A percentile compares a stretch with the other conserved stretches of the same genome.
Evolutionary conservation across 2,113 vertebrate species (phyloP).

Genomic region (Mastomys natalensis): DNA sequence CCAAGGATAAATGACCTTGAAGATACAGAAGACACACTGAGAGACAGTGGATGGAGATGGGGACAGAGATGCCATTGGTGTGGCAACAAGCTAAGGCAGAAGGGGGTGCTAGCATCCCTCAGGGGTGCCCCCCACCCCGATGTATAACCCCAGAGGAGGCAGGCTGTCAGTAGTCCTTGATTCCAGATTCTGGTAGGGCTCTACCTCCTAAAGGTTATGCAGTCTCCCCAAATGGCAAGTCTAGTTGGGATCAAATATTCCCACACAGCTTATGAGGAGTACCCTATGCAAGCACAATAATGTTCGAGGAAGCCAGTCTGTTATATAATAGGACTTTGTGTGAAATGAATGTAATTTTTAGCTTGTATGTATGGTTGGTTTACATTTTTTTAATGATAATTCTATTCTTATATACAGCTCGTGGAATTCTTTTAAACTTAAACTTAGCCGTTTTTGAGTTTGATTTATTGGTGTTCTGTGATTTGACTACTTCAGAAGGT

Average conservation of each 20-base stretch:
- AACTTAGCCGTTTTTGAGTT: not conserved
- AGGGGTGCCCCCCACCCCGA: no score
- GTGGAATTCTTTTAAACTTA: constrained; percentile 5
- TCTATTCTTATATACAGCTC: not conserved
- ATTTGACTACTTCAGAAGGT: not conserved
- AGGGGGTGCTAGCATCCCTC: not conserved
- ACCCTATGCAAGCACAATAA: not conserved
- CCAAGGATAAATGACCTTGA: not conserved
- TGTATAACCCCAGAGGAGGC: not conserved
- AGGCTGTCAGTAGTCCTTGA: not conserved
- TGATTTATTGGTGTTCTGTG: not conserved
- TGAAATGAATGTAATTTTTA: not conserved
- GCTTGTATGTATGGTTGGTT: constrained; percentile 24
- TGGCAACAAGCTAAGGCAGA: not conserved
- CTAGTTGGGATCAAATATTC: not conserved
- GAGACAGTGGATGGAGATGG: not conserved
- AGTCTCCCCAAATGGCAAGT: not conserved
- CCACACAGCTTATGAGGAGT: not conserved
- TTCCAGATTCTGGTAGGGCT: not conserved
- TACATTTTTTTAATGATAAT: constrained; percentile 32
- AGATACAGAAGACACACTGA: not conserved
- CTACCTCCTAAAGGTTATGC: not conserved
- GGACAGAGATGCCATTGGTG: not conserved
- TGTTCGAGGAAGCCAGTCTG: not conserved
- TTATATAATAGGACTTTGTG: not conserved